Evolutionary conservation across 2,797 vertebrate genomes (phyloP).

Genomic region (Catostomus latipinnis): DNA sequence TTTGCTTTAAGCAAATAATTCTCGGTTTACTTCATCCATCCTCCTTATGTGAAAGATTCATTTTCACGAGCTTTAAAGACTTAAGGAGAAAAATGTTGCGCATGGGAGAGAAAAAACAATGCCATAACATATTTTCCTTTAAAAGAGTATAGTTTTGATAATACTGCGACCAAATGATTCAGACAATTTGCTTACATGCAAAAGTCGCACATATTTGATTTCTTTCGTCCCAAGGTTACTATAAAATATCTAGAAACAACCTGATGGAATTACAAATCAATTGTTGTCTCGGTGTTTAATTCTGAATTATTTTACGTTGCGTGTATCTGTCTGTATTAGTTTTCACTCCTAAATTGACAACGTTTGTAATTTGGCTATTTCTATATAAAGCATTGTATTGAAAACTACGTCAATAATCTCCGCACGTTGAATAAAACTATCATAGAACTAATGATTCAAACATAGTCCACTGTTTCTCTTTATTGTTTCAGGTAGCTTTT

Average conservation of each 20-base stretch:
- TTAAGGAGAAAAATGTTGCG: neutral
- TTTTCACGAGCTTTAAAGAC: neutral
- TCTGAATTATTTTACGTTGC: neutral
- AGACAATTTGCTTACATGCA: neutral
- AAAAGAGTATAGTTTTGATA: neutral
- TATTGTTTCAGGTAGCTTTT: neutral
- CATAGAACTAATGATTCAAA: neutral
- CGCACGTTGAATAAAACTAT: too few species aligned
- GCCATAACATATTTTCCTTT: neutral
- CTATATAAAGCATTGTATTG: neutral
- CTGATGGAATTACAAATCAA: neutral
- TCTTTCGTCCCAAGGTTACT: slow-evolving; percentile 11
- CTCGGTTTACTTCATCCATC: slow-evolving; percentile 30
- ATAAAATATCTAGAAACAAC: neutral
- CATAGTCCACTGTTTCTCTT: neutral
- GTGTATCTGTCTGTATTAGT: neutral
- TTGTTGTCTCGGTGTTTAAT: neutral
- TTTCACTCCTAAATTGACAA: neutral
- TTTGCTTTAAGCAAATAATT: slow-evolving; percentile 48
- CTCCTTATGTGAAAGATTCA: neutral
- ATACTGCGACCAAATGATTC: neutral
- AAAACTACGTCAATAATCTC: neutral
- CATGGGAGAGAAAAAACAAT: neutral
- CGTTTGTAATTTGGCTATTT: neutral
- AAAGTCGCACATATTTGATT: neutral